These are phyloP conservation scores for Tethya wilhelma DNA, from an alignment of 37 sponge, comb jelly and placozoan species.

Conservation along the genomic window DNA sequence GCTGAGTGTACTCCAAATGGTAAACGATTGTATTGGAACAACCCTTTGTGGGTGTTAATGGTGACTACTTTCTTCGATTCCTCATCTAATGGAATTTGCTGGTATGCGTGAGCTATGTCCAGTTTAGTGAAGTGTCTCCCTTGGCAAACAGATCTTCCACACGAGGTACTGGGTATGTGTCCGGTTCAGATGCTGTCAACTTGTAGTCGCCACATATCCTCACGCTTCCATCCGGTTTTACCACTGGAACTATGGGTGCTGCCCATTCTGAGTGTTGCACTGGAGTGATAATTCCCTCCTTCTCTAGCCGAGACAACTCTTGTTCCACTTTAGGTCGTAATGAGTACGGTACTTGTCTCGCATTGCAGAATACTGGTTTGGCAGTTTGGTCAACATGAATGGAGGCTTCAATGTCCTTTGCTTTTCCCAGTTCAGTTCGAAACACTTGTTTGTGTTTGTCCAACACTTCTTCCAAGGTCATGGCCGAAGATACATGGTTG, in stretches of 20 bases:
- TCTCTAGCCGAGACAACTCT: no score
- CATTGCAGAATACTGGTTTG: no score
- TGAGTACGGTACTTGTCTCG: no score
- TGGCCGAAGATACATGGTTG: no score
- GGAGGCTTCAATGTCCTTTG: no score
- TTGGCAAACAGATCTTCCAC: slow-evolving; percentile 49
- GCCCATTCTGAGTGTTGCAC: slow-evolving; percentile 67
- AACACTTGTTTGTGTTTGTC: no score
- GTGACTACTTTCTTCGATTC: not conserved
- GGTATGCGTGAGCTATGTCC: slow-evolving; percentile 11
- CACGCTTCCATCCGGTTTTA: slow-evolving; percentile 36
- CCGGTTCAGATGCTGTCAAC: slow-evolving; percentile 42
- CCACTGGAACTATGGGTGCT: slow-evolving; percentile 54
- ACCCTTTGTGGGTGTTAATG: not conserved
- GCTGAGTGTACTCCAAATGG: slow-evolving; percentile 27
- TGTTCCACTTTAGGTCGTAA: no score
- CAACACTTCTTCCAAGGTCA: no score
- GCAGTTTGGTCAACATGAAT: no score
- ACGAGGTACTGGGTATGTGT: slow-evolving; percentile 48
- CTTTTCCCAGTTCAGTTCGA: no score
- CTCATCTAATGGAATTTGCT: not conserved
- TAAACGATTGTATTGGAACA: slow-evolving; percentile 3
- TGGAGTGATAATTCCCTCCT: no score
- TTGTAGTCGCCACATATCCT: slow-evolving; percentile 62
- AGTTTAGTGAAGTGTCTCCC: slow-evolving; percentile 10